A percentile compares a stretch with the other conserved stretches of the same genome.
phyloP scores from a whole-genome alignment of 2,797 vertebrate species.

The Sebastes steindachneri region DNA sequence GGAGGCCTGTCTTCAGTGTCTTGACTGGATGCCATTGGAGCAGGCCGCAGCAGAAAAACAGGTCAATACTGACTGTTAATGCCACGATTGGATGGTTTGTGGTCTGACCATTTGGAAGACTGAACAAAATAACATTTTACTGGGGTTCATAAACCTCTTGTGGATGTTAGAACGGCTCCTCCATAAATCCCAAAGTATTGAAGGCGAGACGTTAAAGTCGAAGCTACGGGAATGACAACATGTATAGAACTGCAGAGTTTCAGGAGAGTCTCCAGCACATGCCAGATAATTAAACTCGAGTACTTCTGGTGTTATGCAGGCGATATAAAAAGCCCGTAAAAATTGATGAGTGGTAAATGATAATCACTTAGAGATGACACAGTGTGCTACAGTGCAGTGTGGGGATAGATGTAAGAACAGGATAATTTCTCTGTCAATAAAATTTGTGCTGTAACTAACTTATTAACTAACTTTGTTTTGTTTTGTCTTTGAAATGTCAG shows the following conservation, averaged over 20 bases:
- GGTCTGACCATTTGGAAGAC: slow-evolving; percentile 78
- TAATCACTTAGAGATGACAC: slow-evolving; percentile 32
- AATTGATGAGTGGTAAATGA: slow-evolving; percentile 40
- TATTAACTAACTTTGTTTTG: not conserved
- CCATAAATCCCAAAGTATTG: slow-evolving; percentile 81
- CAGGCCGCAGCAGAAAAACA: slow-evolving; percentile 76
- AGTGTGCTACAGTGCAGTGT: not conserved
- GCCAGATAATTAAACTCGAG: slow-evolving; percentile 15
- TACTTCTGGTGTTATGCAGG: slow-evolving; percentile 29
- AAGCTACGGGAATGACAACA: slow-evolving; percentile 59
- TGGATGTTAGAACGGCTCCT: slow-evolving; percentile 74
- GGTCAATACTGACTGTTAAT: slow-evolving; percentile 81
- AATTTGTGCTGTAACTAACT: not conserved
- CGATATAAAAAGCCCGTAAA: slow-evolving; percentile 41
- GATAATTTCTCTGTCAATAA: slow-evolving; percentile 7
- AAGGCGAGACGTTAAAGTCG: slow-evolving; percentile 70
- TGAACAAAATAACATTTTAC: slow-evolving; percentile 83
- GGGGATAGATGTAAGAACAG: not conserved
- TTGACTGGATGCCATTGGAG: slow-evolving; percentile 76
- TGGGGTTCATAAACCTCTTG: slow-evolving; percentile 82
- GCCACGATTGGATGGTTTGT: slow-evolving; percentile 80
- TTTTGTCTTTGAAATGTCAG: too few species aligned
- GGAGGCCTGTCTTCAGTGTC: slow-evolving; percentile 67
- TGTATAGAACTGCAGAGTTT: slow-evolving; percentile 33
- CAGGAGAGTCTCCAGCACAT: slow-evolving; percentile 20